Evolutionary conservation across 1,140 invertebrate species (phyloP).

Genomic region (Lasioglossum albipes): DNA sequence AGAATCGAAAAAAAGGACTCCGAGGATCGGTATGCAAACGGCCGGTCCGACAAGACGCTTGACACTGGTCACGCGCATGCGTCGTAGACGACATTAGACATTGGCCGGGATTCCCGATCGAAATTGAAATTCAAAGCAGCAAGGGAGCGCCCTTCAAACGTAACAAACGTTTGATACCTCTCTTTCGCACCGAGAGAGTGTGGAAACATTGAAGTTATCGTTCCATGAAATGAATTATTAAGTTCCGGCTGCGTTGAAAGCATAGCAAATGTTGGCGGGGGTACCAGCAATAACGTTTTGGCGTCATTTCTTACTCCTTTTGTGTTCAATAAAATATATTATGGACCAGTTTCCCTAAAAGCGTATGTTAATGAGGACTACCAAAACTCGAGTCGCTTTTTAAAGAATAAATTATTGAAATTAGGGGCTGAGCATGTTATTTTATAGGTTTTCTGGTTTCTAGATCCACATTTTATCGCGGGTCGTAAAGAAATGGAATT

Average conservation of each 20-base stretch:
- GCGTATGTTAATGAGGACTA: background rate
- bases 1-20: background rate
- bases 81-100: background rate
- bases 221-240: background rate
- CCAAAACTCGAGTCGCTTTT: background rate
- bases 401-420: background rate
- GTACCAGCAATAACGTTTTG: background rate
- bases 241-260: background rate
- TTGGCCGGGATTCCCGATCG: conserved; percentile 2
- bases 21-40: conserved; percentile 16
- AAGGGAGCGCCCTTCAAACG: conserved; percentile 8
- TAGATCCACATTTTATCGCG: background rate
- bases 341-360: background rate
- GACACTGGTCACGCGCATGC: background rate
- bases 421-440: background rate
- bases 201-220: background rate
- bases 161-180: background rate
- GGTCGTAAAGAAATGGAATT: background rate
- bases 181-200: background rate
- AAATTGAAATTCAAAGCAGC: conserved; percentile 27
- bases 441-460: background rate
- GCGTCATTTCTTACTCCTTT: background rate
- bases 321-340: no score
- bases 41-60: background rate
- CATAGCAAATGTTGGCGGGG: background rate